Percentiles rank a stretch among this genome's conserved stretches.
phyloP scores from a whole-genome alignment of 2,797 vertebrate genomes.

The Gambusia yucatana region DNA sequence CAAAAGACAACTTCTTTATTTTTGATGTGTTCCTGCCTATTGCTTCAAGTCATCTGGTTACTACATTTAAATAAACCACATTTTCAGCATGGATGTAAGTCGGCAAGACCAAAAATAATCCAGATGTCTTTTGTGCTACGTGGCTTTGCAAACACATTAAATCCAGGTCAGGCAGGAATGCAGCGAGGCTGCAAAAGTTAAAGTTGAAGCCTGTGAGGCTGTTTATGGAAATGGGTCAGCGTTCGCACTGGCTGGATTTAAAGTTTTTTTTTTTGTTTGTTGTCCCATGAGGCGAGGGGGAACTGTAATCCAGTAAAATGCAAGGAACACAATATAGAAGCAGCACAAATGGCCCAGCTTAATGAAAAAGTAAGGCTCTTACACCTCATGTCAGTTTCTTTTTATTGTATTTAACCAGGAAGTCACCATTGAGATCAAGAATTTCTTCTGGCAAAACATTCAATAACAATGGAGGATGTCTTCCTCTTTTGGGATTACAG shows the following conservation, averaged over 20 bases:
- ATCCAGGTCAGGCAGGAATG: neutral
- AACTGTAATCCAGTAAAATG: neutral
- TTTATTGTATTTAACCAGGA: neutral
- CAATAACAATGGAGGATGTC: neutral
- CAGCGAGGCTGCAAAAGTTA: neutral
- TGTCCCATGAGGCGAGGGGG: neutral
- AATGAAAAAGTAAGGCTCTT: neutral
- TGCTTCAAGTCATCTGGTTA: neutral
- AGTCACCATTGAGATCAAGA: neutral
- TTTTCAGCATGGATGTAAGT: neutral
- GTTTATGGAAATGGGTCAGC: neutral
- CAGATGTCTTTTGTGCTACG: neutral
- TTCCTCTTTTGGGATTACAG: neutral
- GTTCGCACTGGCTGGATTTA: neutral
- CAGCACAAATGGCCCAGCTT: neutral
- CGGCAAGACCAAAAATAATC: neutral
- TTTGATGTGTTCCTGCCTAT: neutral
- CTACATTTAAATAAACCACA: neutral
- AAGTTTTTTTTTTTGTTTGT: neutral
- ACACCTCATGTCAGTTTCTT: neutral
- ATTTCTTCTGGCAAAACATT: neutral
- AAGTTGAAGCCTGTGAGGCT: neutral
- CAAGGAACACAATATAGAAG: neutral
- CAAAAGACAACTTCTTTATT: neutral
- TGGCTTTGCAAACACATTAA: neutral